Evolutionary conservation across 2,888 invertebrate genomes (phyloP), one percentile per base, ranked within the genome.

Genomic region (Ecdyonurus torrentis): DNA sequence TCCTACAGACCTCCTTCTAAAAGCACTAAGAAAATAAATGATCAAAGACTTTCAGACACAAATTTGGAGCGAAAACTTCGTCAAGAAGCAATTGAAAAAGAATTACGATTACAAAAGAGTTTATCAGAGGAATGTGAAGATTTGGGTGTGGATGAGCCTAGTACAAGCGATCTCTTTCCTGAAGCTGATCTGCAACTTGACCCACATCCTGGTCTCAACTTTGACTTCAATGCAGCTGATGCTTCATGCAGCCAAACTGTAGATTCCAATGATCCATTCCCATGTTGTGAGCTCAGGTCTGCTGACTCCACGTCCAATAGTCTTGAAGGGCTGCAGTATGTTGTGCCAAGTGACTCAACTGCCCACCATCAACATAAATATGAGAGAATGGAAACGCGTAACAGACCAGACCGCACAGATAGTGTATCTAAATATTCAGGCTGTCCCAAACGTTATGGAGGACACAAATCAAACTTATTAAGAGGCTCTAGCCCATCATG

Each of bases 81-180:
- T 10, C 37, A 37, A 37, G 79, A 79, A 1, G 78, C 79, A 0
- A 70, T 81, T 20, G 81, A 81, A 67, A 74, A 80, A 58, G 81
- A 82, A 67, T 68, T 82, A 53, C 75, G 77, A 61, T 73, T 81
- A 3, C 82, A 87, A 76, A 87, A 87, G 72, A 86, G 86, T 15
- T 73, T 88, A 18, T 86, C 87, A 0, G 87, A 88, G 71, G 88
- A 88, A 72, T 87, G 87, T 72, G 87, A 87, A 69, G 87, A 88
- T 71, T 76, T 87, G 15, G 87, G 88, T 2, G 87, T 88, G 61
- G 88, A 87, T 69, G 87, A 87, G 58, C 87, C 87, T 0, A 86
- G 86, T n/a, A 85, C 87, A 0, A 85, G 86, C 65, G 88, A 88
- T 70, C 74, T 88, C 66, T 88, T 88, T 71, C 87, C 88, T 0